phyloP scores from a whole-genome alignment of 2,888 invertebrate species.

The Cryptosula pallasiana region DNA sequence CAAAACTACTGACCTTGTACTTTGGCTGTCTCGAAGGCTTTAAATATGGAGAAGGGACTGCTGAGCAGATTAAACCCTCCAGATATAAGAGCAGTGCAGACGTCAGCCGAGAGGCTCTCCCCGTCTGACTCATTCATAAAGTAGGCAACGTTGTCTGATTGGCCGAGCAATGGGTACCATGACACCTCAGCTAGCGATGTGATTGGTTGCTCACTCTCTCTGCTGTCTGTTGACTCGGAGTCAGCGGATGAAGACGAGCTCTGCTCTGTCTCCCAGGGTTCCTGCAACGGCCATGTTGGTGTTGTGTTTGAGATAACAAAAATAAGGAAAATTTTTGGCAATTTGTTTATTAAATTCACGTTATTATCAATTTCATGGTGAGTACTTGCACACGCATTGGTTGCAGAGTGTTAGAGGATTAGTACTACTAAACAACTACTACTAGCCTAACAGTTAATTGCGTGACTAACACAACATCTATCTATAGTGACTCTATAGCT shows the following conservation, averaged over 20 bases:
- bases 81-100: neutral
- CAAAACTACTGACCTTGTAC: neutral
- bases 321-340: too few species aligned
- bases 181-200: neutral
- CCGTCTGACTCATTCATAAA: constrained; percentile 7
- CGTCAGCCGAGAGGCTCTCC: neutral
- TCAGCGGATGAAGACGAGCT: neutral
- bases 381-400: too few species aligned
- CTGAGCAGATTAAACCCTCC: constrained; percentile 3
- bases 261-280: neutral
- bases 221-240: neutral
- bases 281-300: too few species aligned
- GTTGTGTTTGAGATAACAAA: too few species aligned
- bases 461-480: too few species aligned
- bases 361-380: too few species aligned
- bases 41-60: neutral
- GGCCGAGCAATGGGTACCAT: constrained; percentile 20
- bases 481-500: too few species aligned
- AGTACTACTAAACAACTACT: too few species aligned
- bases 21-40: neutral
- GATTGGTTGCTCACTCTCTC: neutral
- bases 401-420: too few species aligned
- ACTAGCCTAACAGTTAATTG: too few species aligned
- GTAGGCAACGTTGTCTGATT: constrained; percentile 8
- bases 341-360: too few species aligned